Evolutionary conservation across 2,888 invertebrate species (phyloP).

Genomic region (Cotesia congregata): DNA sequence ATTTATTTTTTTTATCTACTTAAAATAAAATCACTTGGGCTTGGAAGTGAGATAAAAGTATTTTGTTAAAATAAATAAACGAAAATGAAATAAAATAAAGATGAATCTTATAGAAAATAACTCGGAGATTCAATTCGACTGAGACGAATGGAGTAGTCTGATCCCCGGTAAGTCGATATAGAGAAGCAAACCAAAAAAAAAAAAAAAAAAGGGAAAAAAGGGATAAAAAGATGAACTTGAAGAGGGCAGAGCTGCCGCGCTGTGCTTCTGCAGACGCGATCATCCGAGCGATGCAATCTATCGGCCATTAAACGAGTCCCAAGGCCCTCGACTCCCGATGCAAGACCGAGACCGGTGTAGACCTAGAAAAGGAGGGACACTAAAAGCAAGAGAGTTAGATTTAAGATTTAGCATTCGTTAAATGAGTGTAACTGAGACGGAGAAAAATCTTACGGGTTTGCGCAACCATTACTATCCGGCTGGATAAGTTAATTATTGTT

Average conservation of each 20-base stretch:
- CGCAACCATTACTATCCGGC: slow-evolving; percentile 53
- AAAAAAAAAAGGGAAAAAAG: slow-evolving; percentile 8
- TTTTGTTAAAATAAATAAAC: background rate
- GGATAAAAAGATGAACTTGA: slow-evolving; percentile 6
- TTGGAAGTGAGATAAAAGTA: background rate
- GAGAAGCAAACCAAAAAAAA: background rate
- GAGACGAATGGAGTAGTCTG: slow-evolving; percentile 24
- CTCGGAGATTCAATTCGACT: slow-evolving; percentile 20
- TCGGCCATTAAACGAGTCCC: slow-evolving; percentile 61
- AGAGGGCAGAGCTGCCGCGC: slow-evolving; percentile 25
- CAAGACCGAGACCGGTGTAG: slow-evolving; percentile 7
- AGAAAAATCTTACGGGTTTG: slow-evolving; percentile 47
- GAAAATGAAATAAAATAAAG: background rate
- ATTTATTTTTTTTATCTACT: background rate
- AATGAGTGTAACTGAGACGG: slow-evolving; percentile 7
- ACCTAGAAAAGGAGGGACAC: slow-evolving; percentile 8
- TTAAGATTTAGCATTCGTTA: background rate
- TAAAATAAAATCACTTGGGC: slow-evolving; percentile 13
- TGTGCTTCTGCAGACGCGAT: slow-evolving; percentile 38
- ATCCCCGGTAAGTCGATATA: slow-evolving; percentile 7
- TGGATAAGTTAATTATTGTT: slow-evolving; percentile 65
- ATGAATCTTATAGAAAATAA: slow-evolving; percentile 2
- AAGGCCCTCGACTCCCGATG: slow-evolving; percentile 52
- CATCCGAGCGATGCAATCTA: slow-evolving; percentile 60
- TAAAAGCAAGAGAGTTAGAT: slow-evolving; percentile 13